These are phyloP conservation scores for Reinhardtius hippoglossoides DNA, from an alignment of 2,113 vertebrate genomes.

Conservation along the genomic window DNA sequence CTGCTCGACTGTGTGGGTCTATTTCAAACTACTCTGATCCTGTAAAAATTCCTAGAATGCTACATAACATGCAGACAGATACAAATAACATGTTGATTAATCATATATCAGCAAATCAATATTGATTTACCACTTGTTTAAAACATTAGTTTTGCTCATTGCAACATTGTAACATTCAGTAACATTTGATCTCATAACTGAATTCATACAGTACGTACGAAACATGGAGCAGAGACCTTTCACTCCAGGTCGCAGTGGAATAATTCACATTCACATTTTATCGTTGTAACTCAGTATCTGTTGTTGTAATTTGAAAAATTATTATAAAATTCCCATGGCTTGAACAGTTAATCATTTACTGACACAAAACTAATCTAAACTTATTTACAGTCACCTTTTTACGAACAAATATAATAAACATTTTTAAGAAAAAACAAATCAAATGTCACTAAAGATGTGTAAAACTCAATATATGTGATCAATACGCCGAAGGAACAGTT, in stretches of 20 bases:
- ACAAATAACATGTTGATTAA: constrained; percentile 22
- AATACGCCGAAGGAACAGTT: too few relatives aligned
- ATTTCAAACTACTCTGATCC: constrained; percentile 87
- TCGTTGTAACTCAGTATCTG: not conserved
- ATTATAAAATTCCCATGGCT: too few relatives aligned
- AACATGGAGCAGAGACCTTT: not conserved
- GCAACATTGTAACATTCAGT: not conserved
- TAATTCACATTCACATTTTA: not conserved
- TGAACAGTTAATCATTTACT: too few relatives aligned
- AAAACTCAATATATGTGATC: not conserved
- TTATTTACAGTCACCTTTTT: too few relatives aligned
- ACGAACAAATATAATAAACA: too few relatives aligned
- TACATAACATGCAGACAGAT: not conserved
- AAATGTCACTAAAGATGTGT: too few relatives aligned
- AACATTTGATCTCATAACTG: too few relatives aligned
- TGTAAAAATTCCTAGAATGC: constrained; percentile 33
- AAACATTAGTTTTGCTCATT: not conserved
- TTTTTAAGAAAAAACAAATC: too few relatives aligned
- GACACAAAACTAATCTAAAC: too few relatives aligned
- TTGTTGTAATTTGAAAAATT: not conserved
- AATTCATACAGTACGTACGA: not conserved
- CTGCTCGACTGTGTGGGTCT: constrained; percentile 88
- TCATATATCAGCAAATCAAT: constrained; percentile 6
- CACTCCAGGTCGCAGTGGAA: not conserved
- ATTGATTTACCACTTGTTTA: not conserved